phyloP scores from a whole-genome alignment of 53 echinoderm and acorn worm species.

The Luidia sarsii region DNA sequence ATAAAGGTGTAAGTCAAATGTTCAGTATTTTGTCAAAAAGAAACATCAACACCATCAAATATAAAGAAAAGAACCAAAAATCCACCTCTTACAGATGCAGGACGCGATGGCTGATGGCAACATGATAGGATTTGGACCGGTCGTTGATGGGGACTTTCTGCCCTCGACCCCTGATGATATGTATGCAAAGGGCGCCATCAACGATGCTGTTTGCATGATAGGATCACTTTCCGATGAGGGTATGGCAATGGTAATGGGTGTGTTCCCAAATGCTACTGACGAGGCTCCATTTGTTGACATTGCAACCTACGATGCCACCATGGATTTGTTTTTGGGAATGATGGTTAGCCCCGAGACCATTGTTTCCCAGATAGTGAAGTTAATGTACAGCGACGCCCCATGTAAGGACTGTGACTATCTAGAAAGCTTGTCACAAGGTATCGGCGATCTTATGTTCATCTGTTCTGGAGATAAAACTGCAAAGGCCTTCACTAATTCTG shows the following conservation, averaged over 20 bases:
- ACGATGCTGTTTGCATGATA: slow-evolving; percentile 17
- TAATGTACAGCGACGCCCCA: slow-evolving; percentile 17
- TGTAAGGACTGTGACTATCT: slow-evolving; percentile 17
- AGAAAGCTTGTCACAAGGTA: background rate
- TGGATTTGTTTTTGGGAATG: background rate
- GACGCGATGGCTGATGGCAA: background rate
- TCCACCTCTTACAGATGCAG: background rate
- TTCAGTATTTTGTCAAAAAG: too few species aligned
- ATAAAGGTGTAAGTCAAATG: too few species aligned
- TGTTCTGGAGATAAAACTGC: slow-evolving; percentile 9
- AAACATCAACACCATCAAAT: too few species aligned
- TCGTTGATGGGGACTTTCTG: slow-evolving; percentile 15
- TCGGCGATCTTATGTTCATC: slow-evolving; percentile 11
- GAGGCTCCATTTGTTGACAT: slow-evolving; percentile 7
- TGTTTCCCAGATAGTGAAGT: slow-evolving; percentile 7
- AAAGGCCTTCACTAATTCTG: slow-evolving; percentile 14
- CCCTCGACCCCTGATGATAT: background rate
- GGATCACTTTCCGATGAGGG: slow-evolving; percentile 16
- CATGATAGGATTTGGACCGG: background rate
- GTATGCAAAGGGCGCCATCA: slow-evolving; percentile 4
- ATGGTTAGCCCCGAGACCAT: slow-evolving; percentile 4
- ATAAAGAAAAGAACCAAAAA: too few species aligned
- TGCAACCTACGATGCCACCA: background rate
- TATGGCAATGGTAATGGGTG: background rate
- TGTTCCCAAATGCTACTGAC: background rate